phyloP scores from a whole-genome alignment of 2,888 invertebrate genomes.

The Drosophila merina region DNA sequence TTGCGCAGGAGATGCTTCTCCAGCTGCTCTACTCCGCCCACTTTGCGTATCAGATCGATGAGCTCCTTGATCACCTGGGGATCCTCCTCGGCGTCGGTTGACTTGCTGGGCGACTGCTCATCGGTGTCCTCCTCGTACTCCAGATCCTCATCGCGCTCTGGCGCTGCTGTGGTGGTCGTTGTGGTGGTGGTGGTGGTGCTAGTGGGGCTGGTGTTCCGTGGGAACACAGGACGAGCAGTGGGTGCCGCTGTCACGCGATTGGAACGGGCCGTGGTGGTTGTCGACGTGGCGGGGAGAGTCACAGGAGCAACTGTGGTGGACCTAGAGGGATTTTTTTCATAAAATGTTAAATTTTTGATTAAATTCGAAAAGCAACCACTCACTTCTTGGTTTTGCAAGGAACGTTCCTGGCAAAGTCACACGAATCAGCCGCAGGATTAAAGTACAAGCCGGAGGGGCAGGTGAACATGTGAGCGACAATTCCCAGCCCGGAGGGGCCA shows the following conservation, averaged over 20 bases:
- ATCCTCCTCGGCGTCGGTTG: constrained; percentile 83
- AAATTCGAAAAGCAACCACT: constrained; percentile 23
- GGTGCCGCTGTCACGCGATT: constrained; percentile 84
- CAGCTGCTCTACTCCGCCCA: constrained; percentile 93
- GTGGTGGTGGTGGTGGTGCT: constrained; percentile 78
- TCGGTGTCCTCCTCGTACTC: constrained; percentile 84
- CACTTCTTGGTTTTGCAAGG: constrained; percentile 87
- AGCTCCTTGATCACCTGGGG: constrained; percentile 90
- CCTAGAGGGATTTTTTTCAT: constrained; percentile 61
- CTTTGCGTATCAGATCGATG: constrained; percentile 92
- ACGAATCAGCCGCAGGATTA: constrained; percentile 95
- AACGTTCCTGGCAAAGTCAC: constrained; percentile 95
- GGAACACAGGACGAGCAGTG: constrained; percentile 81
- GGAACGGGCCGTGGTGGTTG: constrained; percentile 77
- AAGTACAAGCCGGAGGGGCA: constrained; percentile 96
- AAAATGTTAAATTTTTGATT: not conserved
- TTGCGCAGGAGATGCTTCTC: constrained; percentile 90
- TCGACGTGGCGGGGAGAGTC: constrained; percentile 84
- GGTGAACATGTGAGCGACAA: constrained; percentile 96
- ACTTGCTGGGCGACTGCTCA: constrained; percentile 46
- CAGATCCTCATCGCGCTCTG: constrained; percentile 84
- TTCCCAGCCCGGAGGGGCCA: constrained; percentile 93
- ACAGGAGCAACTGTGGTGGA: constrained; percentile 85
- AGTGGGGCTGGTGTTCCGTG: constrained; percentile 65
- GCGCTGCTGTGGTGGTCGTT: constrained; percentile 84